Evolutionary conservation across 2,888 invertebrate genomes (phyloP).

Genomic region (Acleris emargana): DNA sequence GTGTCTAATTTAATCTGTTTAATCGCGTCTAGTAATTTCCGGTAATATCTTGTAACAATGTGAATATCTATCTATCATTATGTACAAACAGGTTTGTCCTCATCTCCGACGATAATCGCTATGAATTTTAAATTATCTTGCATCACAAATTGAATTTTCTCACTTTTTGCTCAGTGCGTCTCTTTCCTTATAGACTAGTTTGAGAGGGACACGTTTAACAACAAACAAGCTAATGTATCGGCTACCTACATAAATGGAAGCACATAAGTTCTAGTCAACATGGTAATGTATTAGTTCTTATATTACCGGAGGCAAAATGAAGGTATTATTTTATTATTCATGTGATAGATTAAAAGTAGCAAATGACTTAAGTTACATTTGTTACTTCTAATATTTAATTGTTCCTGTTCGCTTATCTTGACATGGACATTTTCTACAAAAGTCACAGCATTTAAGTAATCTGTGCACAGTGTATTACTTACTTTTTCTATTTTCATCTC

Average conservation of each 20-base stretch:
- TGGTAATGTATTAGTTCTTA: conserved; percentile 1
- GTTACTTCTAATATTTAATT: too few relatives aligned
- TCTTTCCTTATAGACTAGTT: too few relatives aligned
- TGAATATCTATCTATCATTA: conserved; percentile 15
- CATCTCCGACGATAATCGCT: conserved; percentile 17
- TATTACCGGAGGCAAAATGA: not conserved
- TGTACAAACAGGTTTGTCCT: conserved; percentile 25
- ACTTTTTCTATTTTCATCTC: too few relatives aligned
- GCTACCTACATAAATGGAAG: conserved; percentile 22
- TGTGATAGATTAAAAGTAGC: too few relatives aligned
- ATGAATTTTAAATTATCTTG: conserved; percentile 26
- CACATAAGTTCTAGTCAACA: conserved; percentile 12
- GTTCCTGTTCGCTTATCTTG: too few relatives aligned
- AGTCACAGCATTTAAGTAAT: too few relatives aligned
- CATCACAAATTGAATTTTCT: not conserved
- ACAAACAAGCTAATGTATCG: too few relatives aligned
- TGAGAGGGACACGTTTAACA: too few relatives aligned
- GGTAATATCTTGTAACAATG: conserved; percentile 19
- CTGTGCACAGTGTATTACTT: too few relatives aligned
- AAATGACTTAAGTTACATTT: too few relatives aligned
- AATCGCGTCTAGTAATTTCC: conserved; percentile 16
- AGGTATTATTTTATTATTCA: not conserved
- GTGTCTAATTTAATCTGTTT: conserved; percentile 16
- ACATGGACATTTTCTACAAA: too few relatives aligned
- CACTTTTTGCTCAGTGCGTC: too few relatives aligned